Base-by-base conservation (phyloP, 2,888 invertebrate genomes). In the Caenorhabditis zanzibari region DNA sequence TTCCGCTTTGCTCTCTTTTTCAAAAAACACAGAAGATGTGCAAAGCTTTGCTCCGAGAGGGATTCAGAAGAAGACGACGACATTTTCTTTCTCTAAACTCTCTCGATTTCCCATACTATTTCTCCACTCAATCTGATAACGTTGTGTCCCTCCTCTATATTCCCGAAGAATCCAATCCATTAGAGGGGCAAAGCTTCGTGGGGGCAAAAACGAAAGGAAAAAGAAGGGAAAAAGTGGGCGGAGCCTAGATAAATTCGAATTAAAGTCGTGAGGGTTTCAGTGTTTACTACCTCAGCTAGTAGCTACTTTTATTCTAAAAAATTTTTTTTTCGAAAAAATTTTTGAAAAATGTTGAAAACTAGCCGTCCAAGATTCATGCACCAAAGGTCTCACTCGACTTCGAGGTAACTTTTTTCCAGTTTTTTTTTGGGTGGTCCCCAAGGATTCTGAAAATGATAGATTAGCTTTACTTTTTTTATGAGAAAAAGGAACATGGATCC, bases 141-240 rank as follows among this genome's bases (percentile, higher is more conserved):
- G 28, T 44, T 4, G 10, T 10, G 10, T 10, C 7, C 41, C 24
- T 38, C 54, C 24, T 52, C 49, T 19, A 12, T 32, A 47, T 61
- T 35, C 47, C 47, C 49, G 24, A 24, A 54, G 54, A 77, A 77
- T 69, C 69, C 77, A 77, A 77, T 77, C 77, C 77, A 77, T 77
- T 77, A 77, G 63, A 47, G 47, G n/a, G n/a, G n/a, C n/a, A 19
- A 47, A n/a, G n/a, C n/a, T 19, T n/a, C 47, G n/a, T 6, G 49
- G 44, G 61, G 38, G 12, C 22, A 32, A n/a, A n/a, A n/a, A n/a
- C n/a, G n/a, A n/a, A n/a, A n/a, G n/a, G n/a, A n/a, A n/a, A n/a
- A n/a, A n/a, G n/a, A n/a, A 22, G 32, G 22, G 35, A 5, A 35
- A 52, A 66, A 49, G 38, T 58, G 58, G 75, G 75, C 75, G 75